Evolutionary conservation across 2,113 vertebrate species (phyloP), one percentile per base, ranked within the genome.

Genomic region (Catharus bicknelli): DNA sequence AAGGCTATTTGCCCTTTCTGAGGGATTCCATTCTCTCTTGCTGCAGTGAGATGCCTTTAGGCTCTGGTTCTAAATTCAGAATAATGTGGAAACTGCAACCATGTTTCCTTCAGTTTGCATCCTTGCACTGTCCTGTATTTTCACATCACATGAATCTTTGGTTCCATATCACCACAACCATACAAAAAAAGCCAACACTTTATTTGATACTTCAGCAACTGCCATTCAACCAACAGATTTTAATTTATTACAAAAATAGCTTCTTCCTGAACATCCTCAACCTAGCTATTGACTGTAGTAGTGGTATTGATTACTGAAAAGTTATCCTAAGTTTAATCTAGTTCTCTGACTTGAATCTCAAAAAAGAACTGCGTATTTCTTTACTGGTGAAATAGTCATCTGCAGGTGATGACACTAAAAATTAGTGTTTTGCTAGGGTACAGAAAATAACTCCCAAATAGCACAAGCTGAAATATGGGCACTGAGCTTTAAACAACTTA

Each of bases 161-260:
- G 81, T 76, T 95, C 96, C 30, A 3, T 68, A 86, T 36, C 94
- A 94, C 90, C 86, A 69, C 92, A 96, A 90, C 82, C 88, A 90
- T 17, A 34, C 12, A 81, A 92, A 48, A 90, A 91, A 92, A 85
- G 70, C 26, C 54, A 96, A 43, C 67, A 86, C 48, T 94, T 68
- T 80, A 80, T 63, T 64, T 84, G 42, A 27, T 57, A 64, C 36
- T 84, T 66, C 74, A 78, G 30, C 54, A 70, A 93, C 27, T 55
- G 51, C 43, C 84, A 90, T 94, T 95, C 80, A 94, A 93, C 82
- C 81, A 76, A 64, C 54, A 76, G 27, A 59, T 90, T 93, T 91
- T 79, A 95, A 93, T 95, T 96, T 83, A 89, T 81, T 32, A 79
- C n/a, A 87, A 95, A 78, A 72, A 85, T 16, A 72, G 48, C 57